Base-by-base conservation (phyloP, 2,888 invertebrate species). In the Ceratothoa steindachneri region DNA sequence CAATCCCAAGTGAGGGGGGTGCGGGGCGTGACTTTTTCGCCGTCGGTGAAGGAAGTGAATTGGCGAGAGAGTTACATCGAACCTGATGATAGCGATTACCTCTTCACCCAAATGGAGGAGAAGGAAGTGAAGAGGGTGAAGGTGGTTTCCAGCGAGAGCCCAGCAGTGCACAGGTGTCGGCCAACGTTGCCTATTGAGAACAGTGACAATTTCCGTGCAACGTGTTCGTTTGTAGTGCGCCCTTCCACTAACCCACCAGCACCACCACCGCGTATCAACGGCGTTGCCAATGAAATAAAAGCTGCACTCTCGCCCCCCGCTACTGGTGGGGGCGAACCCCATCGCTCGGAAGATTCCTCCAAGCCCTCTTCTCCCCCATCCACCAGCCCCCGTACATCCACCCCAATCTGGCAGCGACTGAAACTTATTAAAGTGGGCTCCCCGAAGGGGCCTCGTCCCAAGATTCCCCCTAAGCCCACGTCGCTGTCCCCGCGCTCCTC, bases 31-130 rank as follows among this genome's bases (percentile, higher is more conserved):
- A 91, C 91, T 82, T 92, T 92, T 83, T 91, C 90, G 81, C 91
- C 91, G 2, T 89, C 92, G 69, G 91, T 92, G 15, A 89, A 90
- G 67, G 91, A 92, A 85, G 90, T 92, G 77, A 90, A 90, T 83
- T 92, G 92, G 91, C 87, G 89, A 80, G 81, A 81, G 70, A 78
- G 78, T 69, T 78, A 78, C 51, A 67, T 72, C 24, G 75, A 71
- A 60, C 60, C 60, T 2, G 60, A 60, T 24, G 60, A 60, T 7
- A 60, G 60, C 24, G 60, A 60, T 60, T 60, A 60, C 9, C 9
- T 60, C 12, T 60, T 60, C 24, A 60, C 60, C 1, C 60, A 60
- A 24, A 2, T 60, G 3, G 60, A 60, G 24, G 60, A 60, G 24
- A 60, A 60, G 3, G 60, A 60, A 60, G 60, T 60, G 2, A 60